These are phyloP conservation scores for Frankliniella fusca DNA, from an alignment of 2,888 invertebrate species.

Conservation along the genomic window DNA sequence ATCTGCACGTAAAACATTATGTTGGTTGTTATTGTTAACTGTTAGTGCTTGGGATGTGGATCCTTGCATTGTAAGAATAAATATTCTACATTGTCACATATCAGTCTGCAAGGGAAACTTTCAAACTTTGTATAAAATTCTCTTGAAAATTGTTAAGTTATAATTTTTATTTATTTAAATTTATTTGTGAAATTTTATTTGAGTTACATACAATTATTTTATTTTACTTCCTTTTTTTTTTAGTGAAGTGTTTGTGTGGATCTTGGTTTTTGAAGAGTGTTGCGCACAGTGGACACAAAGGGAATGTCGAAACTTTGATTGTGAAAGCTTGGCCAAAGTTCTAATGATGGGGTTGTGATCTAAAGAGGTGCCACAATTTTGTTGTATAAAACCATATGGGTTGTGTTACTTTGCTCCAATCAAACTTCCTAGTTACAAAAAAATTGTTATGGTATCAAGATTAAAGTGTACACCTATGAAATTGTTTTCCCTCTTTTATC, in stretches of 20 bases:
- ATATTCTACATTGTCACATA: not conserved
- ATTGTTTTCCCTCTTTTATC: too few species aligned
- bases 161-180: slow-evolving; percentile 7
- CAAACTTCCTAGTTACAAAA: not conserved
- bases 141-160: not conserved
- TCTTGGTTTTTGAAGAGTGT: not conserved
- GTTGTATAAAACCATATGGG: too few species aligned
- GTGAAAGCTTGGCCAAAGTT: too few species aligned
- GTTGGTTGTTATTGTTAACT: not conserved
- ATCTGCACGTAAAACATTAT: not conserved
- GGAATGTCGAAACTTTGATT: too few species aligned
- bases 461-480: not conserved
- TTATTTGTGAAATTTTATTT: not conserved
- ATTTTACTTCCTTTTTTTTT: not conserved
- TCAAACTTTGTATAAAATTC: not conserved
- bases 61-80: not conserved
- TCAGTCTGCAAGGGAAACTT: not conserved
- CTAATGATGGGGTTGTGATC: too few species aligned
- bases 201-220: not conserved
- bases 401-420: not conserved
- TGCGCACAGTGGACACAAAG: too few species aligned
- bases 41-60: not conserved
- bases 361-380: too few species aligned
- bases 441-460: not conserved
- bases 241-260: not conserved